Evolutionary conservation across 2,113 vertebrate species (phyloP).

Genomic region (Speoplatyrhinus poulsoni): DNA sequence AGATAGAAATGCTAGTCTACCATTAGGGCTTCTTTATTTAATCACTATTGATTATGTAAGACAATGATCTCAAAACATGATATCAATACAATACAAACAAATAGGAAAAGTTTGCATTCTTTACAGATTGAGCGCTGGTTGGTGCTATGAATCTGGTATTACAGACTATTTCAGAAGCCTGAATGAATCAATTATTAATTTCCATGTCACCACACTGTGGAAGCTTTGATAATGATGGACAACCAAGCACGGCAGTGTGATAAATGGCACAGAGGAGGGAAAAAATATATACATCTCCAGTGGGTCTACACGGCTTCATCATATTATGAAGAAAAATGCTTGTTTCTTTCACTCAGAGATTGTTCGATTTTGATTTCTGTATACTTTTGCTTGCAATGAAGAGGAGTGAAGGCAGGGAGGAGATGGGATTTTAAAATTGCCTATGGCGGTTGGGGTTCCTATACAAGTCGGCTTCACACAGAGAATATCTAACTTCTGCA

Average conservation of each 20-base stretch:
- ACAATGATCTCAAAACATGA: neutral
- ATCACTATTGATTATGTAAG: neutral
- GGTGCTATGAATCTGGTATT: slow-evolving; percentile 40
- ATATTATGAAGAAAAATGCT: slow-evolving; percentile 24
- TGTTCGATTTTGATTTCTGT: slow-evolving; percentile 12
- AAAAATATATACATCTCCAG: slow-evolving; percentile 26
- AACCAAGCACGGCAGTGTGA: slow-evolving; percentile 45
- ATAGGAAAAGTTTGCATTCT: slow-evolving; percentile 10
- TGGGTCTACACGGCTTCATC: slow-evolving; percentile 19
- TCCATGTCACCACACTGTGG: slow-evolving; percentile 50
- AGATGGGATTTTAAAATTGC: slow-evolving; percentile 30
- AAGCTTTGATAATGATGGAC: slow-evolving; percentile 66
- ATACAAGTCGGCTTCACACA: slow-evolving; percentile 17
- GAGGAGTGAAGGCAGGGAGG: neutral
- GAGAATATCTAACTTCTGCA: slow-evolving; percentile 12
- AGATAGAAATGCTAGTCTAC: neutral
- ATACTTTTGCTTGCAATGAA: too few relatives aligned
- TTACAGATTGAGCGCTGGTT: neutral
- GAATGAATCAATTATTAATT: slow-evolving; percentile 67
- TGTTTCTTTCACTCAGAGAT: slow-evolving; percentile 26
- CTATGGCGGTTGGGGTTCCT: slow-evolving; percentile 15
- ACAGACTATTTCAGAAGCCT: slow-evolving; percentile 49
- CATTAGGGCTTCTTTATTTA: neutral
- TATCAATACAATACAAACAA: neutral
- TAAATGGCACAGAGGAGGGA: slow-evolving; percentile 23